Percentiles rank a stretch among this genome's conserved stretches.
Evolutionary conservation across 2,113 vertebrate genomes (phyloP).

Genomic region (Chitala chitala): DNA sequence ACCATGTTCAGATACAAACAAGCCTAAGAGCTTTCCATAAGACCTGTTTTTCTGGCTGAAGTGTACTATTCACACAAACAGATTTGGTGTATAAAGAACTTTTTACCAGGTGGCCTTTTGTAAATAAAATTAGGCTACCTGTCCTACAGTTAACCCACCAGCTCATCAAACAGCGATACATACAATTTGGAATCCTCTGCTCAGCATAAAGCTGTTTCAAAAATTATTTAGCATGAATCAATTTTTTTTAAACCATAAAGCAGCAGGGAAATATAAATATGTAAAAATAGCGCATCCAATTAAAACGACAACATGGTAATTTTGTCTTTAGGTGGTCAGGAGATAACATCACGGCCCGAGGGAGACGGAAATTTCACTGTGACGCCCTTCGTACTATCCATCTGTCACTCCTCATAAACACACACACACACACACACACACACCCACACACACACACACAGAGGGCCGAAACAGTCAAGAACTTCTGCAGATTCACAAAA

Average conservation of each 20-base stretch:
- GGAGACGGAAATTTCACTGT: constrained; percentile 10
- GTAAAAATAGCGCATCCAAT: not conserved
- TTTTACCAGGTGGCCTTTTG: not conserved
- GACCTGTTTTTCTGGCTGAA: not conserved
- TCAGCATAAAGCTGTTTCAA: not conserved
- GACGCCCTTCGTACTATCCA: not conserved
- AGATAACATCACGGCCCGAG: not conserved
- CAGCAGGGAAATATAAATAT: constrained; percentile 6
- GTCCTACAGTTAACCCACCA: not conserved
- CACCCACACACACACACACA: constrained; percentile 6
- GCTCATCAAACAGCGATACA: too few species aligned
- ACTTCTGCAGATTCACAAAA: not conserved
- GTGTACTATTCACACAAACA: not conserved
- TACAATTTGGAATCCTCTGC: not conserved
- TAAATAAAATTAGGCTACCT: not conserved
- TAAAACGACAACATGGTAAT: constrained; percentile 20
- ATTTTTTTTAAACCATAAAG: not conserved
- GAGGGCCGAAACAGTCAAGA: not conserved
- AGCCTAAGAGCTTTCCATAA: not conserved
- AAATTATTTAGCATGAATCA: not conserved
- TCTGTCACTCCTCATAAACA: constrained; percentile 3
- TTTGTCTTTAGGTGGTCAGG: constrained; percentile 15
- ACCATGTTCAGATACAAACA: not conserved
- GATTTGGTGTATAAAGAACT: not conserved
- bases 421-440: not conserved